phyloP scores from a whole-genome alignment of 2,797 vertebrate species.

The Erpetoichthys calabaricus region DNA sequence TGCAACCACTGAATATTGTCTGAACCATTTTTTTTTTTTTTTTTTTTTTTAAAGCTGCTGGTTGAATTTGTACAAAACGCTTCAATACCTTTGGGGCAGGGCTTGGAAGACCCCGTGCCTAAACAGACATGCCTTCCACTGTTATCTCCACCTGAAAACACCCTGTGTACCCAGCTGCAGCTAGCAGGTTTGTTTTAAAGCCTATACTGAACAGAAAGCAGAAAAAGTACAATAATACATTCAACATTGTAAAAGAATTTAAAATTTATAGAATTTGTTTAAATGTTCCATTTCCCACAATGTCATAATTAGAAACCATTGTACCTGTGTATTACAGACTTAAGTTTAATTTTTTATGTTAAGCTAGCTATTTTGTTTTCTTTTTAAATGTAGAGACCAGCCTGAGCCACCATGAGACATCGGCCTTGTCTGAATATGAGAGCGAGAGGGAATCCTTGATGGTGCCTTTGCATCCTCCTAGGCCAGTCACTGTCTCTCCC shows the following conservation, averaged over 20 bases:
- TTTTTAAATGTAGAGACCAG: slow-evolving; percentile 50
- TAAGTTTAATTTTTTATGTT: neutral
- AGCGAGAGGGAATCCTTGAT: slow-evolving; percentile 61
- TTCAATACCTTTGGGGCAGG: slow-evolving; percentile 84
- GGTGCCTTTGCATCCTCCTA: slow-evolving; percentile 58
- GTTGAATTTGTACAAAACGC: slow-evolving; percentile 99
- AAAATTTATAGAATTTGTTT: neutral
- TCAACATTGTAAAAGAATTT: neutral
- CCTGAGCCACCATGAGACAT: slow-evolving; percentile 59
- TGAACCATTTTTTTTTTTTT: slow-evolving; percentile 17
- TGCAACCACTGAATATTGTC: slow-evolving; percentile 10
- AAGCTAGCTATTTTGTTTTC: slow-evolving; percentile 21
- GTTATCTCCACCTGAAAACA: slow-evolving; percentile 65
- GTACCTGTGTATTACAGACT: too few species aligned
- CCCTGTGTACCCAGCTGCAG: slow-evolving; percentile 76
- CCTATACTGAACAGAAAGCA: neutral
- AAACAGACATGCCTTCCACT: slow-evolving; percentile 79
- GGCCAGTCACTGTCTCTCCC: slow-evolving; percentile 38
- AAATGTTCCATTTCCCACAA: neutral
- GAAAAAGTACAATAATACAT: neutral
- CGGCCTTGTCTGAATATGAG: slow-evolving; percentile 54
- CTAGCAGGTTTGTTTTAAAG: slow-evolving; percentile 65
- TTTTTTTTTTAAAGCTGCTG: slow-evolving; percentile 64
- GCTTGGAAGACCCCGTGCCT: slow-evolving; percentile 71
- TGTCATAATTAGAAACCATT: too few species aligned